Conservation (phyloP, 2,888 invertebrate species). For the Megalurothrips usitatus region DNA sequence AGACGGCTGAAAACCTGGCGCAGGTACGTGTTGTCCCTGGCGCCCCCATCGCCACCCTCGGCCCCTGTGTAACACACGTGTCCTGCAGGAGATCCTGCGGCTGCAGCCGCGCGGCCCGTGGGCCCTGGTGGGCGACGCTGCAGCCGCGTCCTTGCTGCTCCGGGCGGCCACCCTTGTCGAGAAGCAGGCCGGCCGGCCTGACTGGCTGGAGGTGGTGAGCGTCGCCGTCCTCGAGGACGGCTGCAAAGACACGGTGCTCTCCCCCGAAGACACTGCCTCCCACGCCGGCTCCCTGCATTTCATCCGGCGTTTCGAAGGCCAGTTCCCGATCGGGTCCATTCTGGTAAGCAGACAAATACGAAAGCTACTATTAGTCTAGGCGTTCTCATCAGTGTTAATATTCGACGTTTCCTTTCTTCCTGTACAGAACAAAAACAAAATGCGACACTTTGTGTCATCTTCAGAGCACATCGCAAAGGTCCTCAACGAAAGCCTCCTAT, state of each 20-base stretch:
- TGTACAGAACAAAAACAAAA: not conserved
- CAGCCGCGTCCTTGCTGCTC: not conserved
- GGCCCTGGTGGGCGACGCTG: not conserved
- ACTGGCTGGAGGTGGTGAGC: constrained; percentile 9
- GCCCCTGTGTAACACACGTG: too few relatives aligned
- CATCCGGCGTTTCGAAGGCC: not conserved
- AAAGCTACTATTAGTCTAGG: not conserved
- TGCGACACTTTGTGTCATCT: not conserved
- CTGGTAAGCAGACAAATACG: not conserved
- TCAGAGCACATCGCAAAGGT: not conserved
- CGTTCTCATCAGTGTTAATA: not conserved
- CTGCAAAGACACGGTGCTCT: not conserved
- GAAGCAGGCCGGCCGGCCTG: not conserved
- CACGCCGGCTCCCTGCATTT: not conserved
- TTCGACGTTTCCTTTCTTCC: not conserved
- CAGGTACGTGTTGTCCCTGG: not conserved
- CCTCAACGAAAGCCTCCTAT: not conserved
- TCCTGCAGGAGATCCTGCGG: not conserved
- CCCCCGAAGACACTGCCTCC: not conserved
- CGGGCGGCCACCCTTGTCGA: not conserved
- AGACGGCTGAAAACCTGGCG: not conserved
- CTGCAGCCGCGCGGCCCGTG: not conserved
- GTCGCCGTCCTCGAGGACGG: not conserved
- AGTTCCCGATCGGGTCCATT: too few relatives aligned
- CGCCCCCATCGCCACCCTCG: too few relatives aligned